phyloP scores from a whole-genome alignment of 2,888 invertebrate genomes.

The Aspidiotus rigidus region DNA sequence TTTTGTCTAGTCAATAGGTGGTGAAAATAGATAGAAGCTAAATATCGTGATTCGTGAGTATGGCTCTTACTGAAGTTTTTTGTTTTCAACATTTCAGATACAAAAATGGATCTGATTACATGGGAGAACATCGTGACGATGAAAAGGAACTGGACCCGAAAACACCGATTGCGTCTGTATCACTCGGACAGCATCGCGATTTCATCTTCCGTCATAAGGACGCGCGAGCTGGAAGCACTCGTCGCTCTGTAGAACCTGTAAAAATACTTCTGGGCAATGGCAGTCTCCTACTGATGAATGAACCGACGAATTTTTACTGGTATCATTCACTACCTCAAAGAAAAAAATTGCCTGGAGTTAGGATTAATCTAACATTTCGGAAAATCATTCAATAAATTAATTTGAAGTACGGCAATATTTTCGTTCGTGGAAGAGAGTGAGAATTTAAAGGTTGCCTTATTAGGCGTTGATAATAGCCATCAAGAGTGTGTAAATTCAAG shows the following conservation, averaged over 20 bases:
- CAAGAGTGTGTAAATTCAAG: no score
- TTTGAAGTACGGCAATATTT: no score
- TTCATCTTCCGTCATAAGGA: slow-evolving; percentile 57
- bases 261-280: slow-evolving; percentile 56
- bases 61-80: slow-evolving; percentile 12
- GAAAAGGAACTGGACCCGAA: slow-evolving; percentile 55
- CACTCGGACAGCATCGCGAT: slow-evolving; percentile 55
- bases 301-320: slow-evolving; percentile 61
- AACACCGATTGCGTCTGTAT: slow-evolving; percentile 58
- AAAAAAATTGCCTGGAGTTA: slow-evolving; percentile 48
- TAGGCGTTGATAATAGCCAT: no score
- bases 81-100: slow-evolving; percentile 47
- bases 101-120: slow-evolving; percentile 57
- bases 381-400: slow-evolving; percentile 32
- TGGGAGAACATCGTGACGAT: slow-evolving; percentile 63
- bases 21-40: slow-evolving; percentile 6
- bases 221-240: slow-evolving; percentile 46
- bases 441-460: no score
- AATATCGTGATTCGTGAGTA: not conserved
- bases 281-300: slow-evolving; percentile 59
- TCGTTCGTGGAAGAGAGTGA: no score
- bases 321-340: slow-evolving; percentile 59
- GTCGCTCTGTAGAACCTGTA: slow-evolving; percentile 46
- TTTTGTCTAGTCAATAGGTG: slow-evolving; percentile 59
- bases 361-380: slow-evolving; percentile 60